A percentile compares a stretch with the other conserved stretches of the same genome.
These are phyloP conservation scores for Actinemys pallida DNA, from an alignment of 2,113 vertebrate species.

Conservation along the genomic window DNA sequence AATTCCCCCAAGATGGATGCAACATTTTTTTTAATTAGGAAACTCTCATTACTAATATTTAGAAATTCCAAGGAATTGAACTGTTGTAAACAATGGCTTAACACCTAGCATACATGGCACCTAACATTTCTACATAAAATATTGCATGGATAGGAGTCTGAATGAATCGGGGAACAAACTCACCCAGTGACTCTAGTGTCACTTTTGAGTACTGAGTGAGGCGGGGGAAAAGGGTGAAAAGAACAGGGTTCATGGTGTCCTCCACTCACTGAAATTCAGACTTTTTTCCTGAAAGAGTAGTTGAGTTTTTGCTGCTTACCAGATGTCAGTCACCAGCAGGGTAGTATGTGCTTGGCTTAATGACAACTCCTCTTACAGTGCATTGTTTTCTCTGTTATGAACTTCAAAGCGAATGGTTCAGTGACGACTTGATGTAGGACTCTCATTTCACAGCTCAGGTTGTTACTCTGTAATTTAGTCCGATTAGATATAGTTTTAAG, in stretches of 20 bases:
- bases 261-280: constrained; percentile 42
- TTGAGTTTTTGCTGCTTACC: constrained; percentile 15
- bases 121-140: constrained; percentile 33
- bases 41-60: not conserved
- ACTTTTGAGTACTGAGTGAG: constrained; percentile 27
- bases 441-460: not conserved
- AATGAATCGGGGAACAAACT: not conserved
- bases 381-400: constrained; percentile 18
- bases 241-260: not conserved
- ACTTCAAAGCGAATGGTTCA: constrained; percentile 4
- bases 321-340: constrained; percentile 14
- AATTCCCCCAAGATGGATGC: not conserved
- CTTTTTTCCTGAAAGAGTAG: not conserved
- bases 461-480: not conserved
- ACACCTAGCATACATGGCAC: not conserved
- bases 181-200: constrained; percentile 24
- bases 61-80: not conserved
- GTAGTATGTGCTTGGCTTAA: constrained; percentile 6
- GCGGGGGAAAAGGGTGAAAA: constrained; percentile 18
- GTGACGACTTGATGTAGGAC: not conserved
- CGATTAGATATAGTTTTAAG: constrained; percentile 16
- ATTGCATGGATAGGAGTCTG: not conserved
- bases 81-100: not conserved
- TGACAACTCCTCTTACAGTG: not conserved
- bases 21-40: not conserved